phyloP scores from a whole-genome alignment of 2,797 vertebrate genomes.

The Ctenosaura bakeri region DNA sequence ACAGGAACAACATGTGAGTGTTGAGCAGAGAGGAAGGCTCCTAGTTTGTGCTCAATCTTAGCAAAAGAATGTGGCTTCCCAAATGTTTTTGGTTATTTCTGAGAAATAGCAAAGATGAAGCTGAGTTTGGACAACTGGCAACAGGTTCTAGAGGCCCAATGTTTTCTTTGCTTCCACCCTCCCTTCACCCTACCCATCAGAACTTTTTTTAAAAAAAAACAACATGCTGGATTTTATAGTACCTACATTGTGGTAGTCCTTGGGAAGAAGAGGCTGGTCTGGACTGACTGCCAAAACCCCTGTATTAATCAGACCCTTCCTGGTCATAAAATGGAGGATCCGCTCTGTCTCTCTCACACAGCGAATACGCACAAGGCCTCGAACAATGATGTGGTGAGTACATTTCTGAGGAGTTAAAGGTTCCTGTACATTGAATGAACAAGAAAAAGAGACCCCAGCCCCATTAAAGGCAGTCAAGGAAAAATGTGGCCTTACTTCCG shows the following conservation, averaged over 20 bases:
- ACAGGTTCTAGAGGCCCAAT: background rate
- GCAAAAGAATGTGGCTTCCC: background rate
- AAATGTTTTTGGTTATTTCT: background rate
- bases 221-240: background rate
- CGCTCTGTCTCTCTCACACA: constrained; percentile 94
- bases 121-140: background rate
- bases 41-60: too few species aligned
- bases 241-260: constrained; percentile 88
- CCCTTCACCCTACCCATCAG: background rate
- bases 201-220: background rate
- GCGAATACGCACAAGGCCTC: constrained; percentile 90
- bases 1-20: too few species aligned
- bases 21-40: too few species aligned
- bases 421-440: constrained; percentile 82
- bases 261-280: constrained; percentile 89
- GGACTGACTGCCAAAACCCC: constrained; percentile 86
- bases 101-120: background rate
- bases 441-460: constrained; percentile 19
- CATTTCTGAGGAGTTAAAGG: constrained; percentile 91
- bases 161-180: background rate
- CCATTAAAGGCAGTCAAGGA: background rate
- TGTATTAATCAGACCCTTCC: constrained; percentile 97
- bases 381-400: constrained; percentile 89
- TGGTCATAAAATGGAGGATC: constrained; percentile 95
- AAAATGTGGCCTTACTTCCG: background rate